phyloP scores from a whole-genome alignment of 1,140 invertebrate genomes.

The Leptinotarsa defecta region DNA sequence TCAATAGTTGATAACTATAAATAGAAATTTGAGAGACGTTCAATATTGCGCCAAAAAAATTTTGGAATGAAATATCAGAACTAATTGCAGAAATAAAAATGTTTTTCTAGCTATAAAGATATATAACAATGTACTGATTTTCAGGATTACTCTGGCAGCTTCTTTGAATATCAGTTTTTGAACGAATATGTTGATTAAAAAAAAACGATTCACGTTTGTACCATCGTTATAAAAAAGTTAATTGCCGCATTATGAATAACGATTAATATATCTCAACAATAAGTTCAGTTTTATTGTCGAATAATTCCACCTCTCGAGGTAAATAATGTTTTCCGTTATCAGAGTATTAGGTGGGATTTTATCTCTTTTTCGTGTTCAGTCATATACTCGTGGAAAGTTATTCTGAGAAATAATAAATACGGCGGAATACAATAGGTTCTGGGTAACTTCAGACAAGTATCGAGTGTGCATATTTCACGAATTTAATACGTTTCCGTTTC shows the following conservation, averaged over 20 bases:
- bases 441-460: neutral
- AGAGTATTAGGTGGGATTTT: constrained; percentile 8
- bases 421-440: constrained; percentile 5
- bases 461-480: no score
- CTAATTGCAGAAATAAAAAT: no score
- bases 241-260: neutral
- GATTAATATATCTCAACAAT: constrained; percentile 17
- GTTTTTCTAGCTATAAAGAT: no score
- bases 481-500: no score
- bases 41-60: no score
- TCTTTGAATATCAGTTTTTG: no score
- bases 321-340: constrained; percentile 1
- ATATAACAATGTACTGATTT: no score
- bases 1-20: no score
- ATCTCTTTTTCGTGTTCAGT: constrained; percentile 17
- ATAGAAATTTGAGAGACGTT: no score
- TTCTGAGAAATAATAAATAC: neutral
- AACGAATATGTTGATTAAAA: neutral
- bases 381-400: neutral
- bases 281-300: neutral
- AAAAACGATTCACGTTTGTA: neutral
- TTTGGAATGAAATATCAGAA: no score
- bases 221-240: neutral
- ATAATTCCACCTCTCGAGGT: neutral
- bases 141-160: no score